Base-by-base conservation (phyloP, 1,140 invertebrate species). In the Drosophila nigrodunni region DNA sequence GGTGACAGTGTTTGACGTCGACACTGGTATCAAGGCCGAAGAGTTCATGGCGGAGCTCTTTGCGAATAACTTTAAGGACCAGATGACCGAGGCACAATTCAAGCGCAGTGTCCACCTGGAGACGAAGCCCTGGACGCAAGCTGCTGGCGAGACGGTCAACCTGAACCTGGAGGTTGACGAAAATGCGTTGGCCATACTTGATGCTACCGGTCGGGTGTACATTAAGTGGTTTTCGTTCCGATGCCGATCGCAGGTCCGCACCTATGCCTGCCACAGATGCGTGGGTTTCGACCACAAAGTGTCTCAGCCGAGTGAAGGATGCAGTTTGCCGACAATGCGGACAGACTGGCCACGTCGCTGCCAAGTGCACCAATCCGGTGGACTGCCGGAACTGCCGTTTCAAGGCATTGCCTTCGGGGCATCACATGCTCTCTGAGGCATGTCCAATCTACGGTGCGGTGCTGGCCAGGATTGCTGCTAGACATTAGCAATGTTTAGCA, bases 271-370 rank as follows among this genome's bases (percentile, higher is more conserved):
- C 11, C 65, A 68, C 43, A 21, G 44, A n/a, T 68, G 55, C 15
- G 43, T 58, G 2, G 52, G 44, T 13, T 58, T 67, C 8, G 65
- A 58, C 65, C 65, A 67, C 6, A 67, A 57, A 8, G 43, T 57
- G 3, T 37, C 44, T 4, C 44, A 62, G 62, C 61, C 50, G 62
- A 2, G n/a, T 66, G n/a, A 66, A 58, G 49, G 54, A 68, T 11
- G 18, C 39, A 2, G 30, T 62, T 10, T 64, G 61, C 34, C 47
- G 61, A 9, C 61, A 39, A n/a, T 50, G 61, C 37, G 61, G 61
- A 39, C n/a, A 43, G 11, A 30, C 9, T 3, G 64, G 30, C 39
- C 50, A 66, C 25, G 37, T 15, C n/a, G 47, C 61, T 10, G n/a
- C 50, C 0, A 57, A 55, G n/a, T 66, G 64, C 25, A 46, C 41